phyloP scores from a whole-genome alignment of 1,140 invertebrate species.

The Pseudomyrmex gracilis region DNA sequence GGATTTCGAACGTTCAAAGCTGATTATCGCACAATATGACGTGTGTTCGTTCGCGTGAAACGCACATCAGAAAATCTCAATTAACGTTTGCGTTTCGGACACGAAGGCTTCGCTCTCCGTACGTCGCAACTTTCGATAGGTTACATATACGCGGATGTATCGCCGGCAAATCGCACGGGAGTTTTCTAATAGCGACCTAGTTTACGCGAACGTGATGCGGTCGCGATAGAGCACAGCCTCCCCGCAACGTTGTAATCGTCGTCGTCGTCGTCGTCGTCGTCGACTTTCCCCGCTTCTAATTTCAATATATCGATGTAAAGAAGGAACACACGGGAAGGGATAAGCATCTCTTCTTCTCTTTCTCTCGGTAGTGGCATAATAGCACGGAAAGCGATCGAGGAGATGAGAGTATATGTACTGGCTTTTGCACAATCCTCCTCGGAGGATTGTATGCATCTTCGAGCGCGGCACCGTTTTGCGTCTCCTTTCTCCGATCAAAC shows the following conservation, averaged over 20 bases:
- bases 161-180: background rate
- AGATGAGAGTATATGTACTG: conserved; percentile 63
- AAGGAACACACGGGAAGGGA: conserved; percentile 55
- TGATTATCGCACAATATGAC: too few relatives aligned
- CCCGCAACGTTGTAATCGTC: background rate
- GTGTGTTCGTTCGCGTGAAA: too few relatives aligned
- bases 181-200: conserved; percentile 48
- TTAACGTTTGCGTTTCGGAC: background rate
- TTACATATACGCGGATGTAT: conserved; percentile 14
- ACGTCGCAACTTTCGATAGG: conserved; percentile 20
- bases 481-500: conserved; percentile 66
- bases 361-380: conserved; percentile 65
- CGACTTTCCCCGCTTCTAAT: conserved; percentile 69
- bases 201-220: conserved; percentile 41
- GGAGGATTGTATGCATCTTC: conserved; percentile 48
- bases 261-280: conserved; percentile 61
- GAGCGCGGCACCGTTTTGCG: conserved; percentile 32
- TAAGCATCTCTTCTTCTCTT: conserved; percentile 28
- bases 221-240: conserved; percentile 22
- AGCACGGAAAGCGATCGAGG: conserved; percentile 67
- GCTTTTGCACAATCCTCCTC: conserved; percentile 69
- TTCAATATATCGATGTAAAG: conserved; percentile 65
- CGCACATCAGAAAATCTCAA: background rate
- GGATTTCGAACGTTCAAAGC: too few relatives aligned
- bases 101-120: background rate